Percentiles rank a stretch among this genome's conserved stretches.
phyloP scores from a whole-genome alignment of 2,888 invertebrate species.

The Dioctria linearis region DNA sequence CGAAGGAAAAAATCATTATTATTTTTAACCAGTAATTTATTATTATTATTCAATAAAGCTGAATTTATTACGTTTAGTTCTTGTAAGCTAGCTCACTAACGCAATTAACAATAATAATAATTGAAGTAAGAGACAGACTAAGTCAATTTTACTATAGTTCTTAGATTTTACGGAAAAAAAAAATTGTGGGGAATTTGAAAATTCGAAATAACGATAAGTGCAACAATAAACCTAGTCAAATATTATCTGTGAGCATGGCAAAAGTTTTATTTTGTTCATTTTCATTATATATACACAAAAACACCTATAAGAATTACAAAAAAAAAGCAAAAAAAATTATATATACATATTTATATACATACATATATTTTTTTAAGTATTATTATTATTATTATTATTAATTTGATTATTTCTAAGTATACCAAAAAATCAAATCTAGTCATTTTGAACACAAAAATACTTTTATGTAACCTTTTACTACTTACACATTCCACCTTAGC shows the following conservation, averaged over 20 bases:
- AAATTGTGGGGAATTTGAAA: too few species aligned
- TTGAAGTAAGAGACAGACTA: too few species aligned
- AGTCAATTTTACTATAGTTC: too few species aligned
- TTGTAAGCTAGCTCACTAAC: too few species aligned
- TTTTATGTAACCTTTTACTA: neutral
- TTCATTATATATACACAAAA: neutral
- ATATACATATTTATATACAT: neutral
- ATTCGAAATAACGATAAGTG: neutral
- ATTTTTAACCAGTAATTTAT: too few species aligned
- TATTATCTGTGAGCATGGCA: neutral
- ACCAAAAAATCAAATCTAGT: constrained; percentile 4
- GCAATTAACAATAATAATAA: too few species aligned
- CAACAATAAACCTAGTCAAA: constrained; percentile 3
- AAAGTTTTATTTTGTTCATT: constrained; percentile 7
- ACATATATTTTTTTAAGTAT: too few species aligned
- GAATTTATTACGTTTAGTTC: too few species aligned
- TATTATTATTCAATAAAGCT: too few species aligned
- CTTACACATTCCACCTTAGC: neutral
- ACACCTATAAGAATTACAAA: too few species aligned
- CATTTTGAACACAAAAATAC: neutral
- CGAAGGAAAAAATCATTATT: too few species aligned
- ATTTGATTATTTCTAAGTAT: neutral
- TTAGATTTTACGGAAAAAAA: too few species aligned
- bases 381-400: neutral
- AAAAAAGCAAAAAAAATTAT: neutral